phyloP scores from a whole-genome alignment of 2,797 vertebrate genomes.

The Myripristis jacobus region DNA sequence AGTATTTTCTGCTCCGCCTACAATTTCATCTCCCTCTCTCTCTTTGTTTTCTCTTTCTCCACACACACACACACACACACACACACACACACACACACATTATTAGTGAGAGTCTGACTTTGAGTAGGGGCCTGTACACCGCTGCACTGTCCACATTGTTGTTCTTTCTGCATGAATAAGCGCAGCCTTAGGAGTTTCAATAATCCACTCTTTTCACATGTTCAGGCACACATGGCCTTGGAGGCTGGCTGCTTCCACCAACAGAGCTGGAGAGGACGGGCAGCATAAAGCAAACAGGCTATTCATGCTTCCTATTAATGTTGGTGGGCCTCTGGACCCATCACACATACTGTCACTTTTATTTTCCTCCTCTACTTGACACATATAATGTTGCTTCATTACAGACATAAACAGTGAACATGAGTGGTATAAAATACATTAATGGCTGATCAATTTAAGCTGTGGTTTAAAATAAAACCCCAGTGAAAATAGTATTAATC shows the following conservation, averaged over 20 bases:
- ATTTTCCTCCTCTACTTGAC: not conserved
- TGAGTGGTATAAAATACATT: not conserved
- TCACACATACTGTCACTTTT: not conserved
- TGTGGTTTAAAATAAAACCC: not conserved
- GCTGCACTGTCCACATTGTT: conserved; percentile 66
- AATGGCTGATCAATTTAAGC: not conserved
- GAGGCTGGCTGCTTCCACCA: conserved; percentile 37
- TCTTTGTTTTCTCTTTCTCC: not conserved
- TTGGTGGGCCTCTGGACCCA: not conserved
- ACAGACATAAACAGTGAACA: not conserved
- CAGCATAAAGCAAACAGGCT: conserved; percentile 17
- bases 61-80: not conserved
- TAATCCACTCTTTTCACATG: conserved; percentile 79
- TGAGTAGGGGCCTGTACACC: conserved; percentile 42
- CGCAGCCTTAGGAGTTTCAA: conserved; percentile 66
- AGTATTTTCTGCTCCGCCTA: not conserved
- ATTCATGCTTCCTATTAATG: conserved; percentile 3
- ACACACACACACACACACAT: conserved; percentile 9
- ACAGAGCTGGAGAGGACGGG: conserved; percentile 29
- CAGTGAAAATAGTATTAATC: too few relatives aligned
- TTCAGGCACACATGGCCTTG: conserved; percentile 67
- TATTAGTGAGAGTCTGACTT: conserved; percentile 54
- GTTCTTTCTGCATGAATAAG: conserved; percentile 82
- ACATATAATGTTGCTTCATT: not conserved
- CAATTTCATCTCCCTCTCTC: not conserved